Conservation (phyloP, 2,797 vertebrate genomes). For the Rhinella marina region DNA sequence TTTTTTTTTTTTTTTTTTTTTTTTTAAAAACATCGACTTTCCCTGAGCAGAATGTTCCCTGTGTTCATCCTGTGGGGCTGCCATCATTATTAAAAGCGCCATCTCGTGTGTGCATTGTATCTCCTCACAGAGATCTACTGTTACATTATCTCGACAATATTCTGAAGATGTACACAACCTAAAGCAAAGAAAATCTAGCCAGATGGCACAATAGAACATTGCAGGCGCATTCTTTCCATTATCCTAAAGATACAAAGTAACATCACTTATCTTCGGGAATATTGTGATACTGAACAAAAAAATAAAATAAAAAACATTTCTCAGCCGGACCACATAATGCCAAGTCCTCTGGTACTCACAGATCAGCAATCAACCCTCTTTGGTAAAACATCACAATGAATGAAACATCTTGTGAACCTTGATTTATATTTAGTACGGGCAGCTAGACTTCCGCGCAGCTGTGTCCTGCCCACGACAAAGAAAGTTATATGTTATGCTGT, state of each 20-base stretch:
- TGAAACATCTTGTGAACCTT: constrained; percentile 13
- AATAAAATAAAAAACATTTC: constrained; percentile 5
- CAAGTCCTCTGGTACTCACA: background rate
- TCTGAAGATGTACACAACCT: constrained; percentile 53
- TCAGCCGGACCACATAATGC: constrained; percentile 14
- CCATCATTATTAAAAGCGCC: constrained; percentile 28
- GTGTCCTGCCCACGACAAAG: background rate
- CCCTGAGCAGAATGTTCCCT: background rate
- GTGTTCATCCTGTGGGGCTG: constrained; percentile 8
- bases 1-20: background rate
- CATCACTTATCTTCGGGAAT: constrained; percentile 57
- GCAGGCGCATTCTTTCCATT: constrained; percentile 52
- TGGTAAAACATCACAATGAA: constrained; percentile 27
- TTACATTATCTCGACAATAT: constrained; percentile 52
- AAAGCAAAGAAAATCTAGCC: constrained; percentile 49
- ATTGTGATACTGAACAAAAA: constrained; percentile 44
- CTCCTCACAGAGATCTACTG: constrained; percentile 31
- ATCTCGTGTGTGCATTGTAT: constrained; percentile 40
- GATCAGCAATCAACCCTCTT: constrained; percentile 27
- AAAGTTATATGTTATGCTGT: background rate
- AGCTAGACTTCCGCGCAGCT: background rate
- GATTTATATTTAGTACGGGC: background rate
- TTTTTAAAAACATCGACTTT: background rate
- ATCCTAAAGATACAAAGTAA: constrained; percentile 52
- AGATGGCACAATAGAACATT: constrained; percentile 51